A percentile compares a stretch with the other conserved stretches of the same genome.
These are phyloP conservation scores for Peromyscus leucopus DNA, from an alignment of 2,113 vertebrate genomes.

Conservation along the genomic window DNA sequence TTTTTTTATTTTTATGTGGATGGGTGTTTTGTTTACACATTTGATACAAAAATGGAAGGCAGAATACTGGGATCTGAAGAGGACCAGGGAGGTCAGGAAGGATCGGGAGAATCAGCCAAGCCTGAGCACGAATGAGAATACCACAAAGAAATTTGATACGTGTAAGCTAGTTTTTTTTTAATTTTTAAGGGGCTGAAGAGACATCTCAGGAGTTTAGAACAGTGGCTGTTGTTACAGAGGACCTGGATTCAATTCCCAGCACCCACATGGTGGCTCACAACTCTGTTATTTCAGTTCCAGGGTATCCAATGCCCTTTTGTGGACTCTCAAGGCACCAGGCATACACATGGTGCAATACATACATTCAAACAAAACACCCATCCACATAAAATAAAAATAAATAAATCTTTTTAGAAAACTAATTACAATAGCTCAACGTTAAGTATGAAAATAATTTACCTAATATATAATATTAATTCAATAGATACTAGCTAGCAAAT, in stretches of 20 bases:
- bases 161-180: background rate
- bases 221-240: background rate
- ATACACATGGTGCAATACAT: background rate
- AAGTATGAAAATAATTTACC: background rate
- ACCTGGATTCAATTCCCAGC: background rate
- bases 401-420: background rate
- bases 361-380: background rate
- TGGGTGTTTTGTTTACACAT: no score
- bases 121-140: no score
- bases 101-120: background rate
- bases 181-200: background rate
- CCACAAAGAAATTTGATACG: background rate
- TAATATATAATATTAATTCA: background rate
- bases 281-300: background rate
- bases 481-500: background rate
- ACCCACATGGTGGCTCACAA: background rate
- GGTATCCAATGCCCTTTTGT: no score
- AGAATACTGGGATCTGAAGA: background rate
- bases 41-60: background rate
- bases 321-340: background rate
- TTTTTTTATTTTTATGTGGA: no score
- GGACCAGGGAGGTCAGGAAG: background rate
- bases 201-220: background rate
- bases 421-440: background rate
- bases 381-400: background rate